Evolutionary conservation across 2,113 vertebrate genomes (phyloP), one percentile per base, ranked within the genome.

Genomic region (Anthoscopus minutus): DNA sequence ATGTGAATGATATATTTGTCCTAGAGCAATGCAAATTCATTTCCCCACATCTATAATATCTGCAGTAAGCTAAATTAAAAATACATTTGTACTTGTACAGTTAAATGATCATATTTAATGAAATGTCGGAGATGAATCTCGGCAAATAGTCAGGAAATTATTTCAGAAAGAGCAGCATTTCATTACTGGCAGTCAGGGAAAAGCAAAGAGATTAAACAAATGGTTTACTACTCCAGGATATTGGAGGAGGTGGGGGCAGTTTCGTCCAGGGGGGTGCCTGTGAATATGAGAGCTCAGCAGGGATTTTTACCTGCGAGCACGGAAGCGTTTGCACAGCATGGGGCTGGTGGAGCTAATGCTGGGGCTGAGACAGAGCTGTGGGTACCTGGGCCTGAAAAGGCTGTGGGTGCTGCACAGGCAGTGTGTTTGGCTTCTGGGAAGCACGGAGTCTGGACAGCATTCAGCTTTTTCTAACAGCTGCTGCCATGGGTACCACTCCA

Each of bases 101-200:
- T 98, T 98, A 98, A 98, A 98, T 98, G 98, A 98, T 98, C 98
- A 98, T 98, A 98, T 98, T 98, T 98, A 98, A 98, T 98, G 98
- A 98, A 98, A 98, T 98, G 98, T 98, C 97, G 98, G 98, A 98
- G 98, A 98, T 98, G 98, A 98, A 98, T 98, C 98, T 98, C 97
- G 98, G 98, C 97, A 98, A 98, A 98, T 96, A 98, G 97, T 97
- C 97, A 98, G 97, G 98, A 98, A 98, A 98, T 98, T 98, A 98
- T 98, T 98, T 98, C 97, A 98, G 96, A 98, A 98, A 97, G 97
- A 97, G 95, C 93, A 96, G 98, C 98, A 94, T 98, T 98, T 98
- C 97, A 97, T 97, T 98, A 97, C 96, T 79, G 78, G 93, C 96
- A 97, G 97, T 96, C 94, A 90, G 94, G 90, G 96, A 92, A 97